A percentile compares a stretch with the other conserved stretches of the same genome.
Evolutionary conservation across 2,888 invertebrate genomes (phyloP).

Genomic region (Chaetoderma sp.): DNA sequence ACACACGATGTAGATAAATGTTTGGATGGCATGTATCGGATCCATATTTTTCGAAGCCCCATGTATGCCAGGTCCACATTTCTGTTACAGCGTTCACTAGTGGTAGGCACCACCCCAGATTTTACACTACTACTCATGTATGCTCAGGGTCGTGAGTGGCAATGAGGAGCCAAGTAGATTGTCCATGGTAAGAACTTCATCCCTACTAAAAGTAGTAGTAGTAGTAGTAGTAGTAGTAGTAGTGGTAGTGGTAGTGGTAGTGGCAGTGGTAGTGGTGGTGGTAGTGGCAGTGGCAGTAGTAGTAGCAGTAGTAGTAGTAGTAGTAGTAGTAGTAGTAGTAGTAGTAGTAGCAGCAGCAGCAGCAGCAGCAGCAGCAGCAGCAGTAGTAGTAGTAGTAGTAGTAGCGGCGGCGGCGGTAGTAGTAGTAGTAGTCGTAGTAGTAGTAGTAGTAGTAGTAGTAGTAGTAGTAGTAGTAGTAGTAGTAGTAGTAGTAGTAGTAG

Average conservation of each 20-base stretch:
- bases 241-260: neutral
- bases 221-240: neutral
- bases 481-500: slow-evolving; percentile 29
- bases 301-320: slow-evolving; percentile 13
- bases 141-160: too few relatives aligned
- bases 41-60: too few relatives aligned
- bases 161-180: too few relatives aligned
- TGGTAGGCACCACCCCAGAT: too few relatives aligned
- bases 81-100: too few relatives aligned
- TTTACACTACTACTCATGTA: too few relatives aligned
- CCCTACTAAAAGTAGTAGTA: neutral
- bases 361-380: slow-evolving; percentile 12
- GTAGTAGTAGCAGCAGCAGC: slow-evolving; percentile 5
- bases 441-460: slow-evolving; percentile 5
- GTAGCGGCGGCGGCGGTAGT: slow-evolving; percentile 5
- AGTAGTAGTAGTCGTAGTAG: too few relatives aligned
- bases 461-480: slow-evolving; percentile 23
- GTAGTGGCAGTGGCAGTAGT: neutral
- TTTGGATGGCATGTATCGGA: too few relatives aligned
- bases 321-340: slow-evolving; percentile 17
- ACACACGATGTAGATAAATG: too few relatives aligned
- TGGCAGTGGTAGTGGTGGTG: neutral
- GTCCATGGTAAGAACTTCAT: neutral
- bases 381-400: slow-evolving; percentile 24
- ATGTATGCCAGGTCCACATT: too few relatives aligned